Percentiles rank a stretch among this genome's conserved stretches.
Conservation (phyloP, 2,888 invertebrate species). For the Apotomis capreana region DNA sequence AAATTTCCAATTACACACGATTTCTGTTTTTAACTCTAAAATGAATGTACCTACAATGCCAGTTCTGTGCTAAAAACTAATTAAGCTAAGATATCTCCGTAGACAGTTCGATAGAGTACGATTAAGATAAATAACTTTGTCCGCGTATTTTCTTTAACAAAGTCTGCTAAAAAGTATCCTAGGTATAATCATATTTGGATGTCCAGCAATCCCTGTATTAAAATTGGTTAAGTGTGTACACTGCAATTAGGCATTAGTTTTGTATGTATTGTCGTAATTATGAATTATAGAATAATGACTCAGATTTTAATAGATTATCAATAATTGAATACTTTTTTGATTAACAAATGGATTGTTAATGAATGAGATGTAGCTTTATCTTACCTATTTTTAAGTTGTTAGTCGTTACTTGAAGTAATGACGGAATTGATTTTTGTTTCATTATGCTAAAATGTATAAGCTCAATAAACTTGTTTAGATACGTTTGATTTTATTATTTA, state of each 20-base stretch:
- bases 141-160: no score
- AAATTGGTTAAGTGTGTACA: no score
- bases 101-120: no score
- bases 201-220: no score
- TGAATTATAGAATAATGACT: constrained; percentile 11
- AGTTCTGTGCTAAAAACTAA: no score
- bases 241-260: neutral
- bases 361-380: constrained; percentile 39
- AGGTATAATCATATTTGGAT: no score
- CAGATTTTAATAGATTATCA: constrained; percentile 13
- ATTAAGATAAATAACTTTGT: no score
- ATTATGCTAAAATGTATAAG: constrained; percentile 73
- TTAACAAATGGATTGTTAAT: constrained; percentile 55
- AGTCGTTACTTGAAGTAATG: constrained; percentile 75
- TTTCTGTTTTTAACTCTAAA: no score
- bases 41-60: no score
- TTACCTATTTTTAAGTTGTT: constrained; percentile 61
- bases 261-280: constrained; percentile 35
- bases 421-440: constrained; percentile 68
- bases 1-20: no score
- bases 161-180: no score
- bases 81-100: no score
- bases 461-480: constrained; percentile 63
- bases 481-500: constrained; percentile 15
- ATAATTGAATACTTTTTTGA: constrained; percentile 41